Evolutionary conservation across 1,140 invertebrate species (phyloP), one percentile per base, ranked within the genome.

Genomic region (Penaeus vannamei): DNA sequence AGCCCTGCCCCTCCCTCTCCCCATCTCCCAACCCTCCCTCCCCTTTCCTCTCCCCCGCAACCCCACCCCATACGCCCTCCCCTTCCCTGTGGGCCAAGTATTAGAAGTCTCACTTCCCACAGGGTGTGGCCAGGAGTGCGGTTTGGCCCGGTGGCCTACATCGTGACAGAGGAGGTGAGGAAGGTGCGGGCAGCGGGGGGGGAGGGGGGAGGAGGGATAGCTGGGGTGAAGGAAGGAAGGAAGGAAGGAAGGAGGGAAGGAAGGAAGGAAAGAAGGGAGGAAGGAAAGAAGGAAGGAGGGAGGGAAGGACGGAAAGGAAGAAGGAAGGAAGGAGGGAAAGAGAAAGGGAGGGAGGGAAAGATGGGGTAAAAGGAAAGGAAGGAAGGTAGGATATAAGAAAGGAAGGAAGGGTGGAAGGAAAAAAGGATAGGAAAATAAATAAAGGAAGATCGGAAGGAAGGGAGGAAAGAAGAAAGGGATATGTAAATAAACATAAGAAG

Each of bases 211-310:
- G 26, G n/a, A 36, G 46, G 72, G 29, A 7, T 1, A 20, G 17
- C 17, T 4, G 19, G n/a, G 3, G 72, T n/a, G 86, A 46, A 59
- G 60, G 86, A 26, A 23, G 59, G 77, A 85, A 90, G 60, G 72
- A 60, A 60, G 3, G 62, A n/a, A 17, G 59, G 26, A 36, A 26
- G 77, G 77, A 4, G 0, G 23, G 17, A 32, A 32, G 0, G 32
- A 46, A 23, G 36, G 14, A 46, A 61, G 81, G 29, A 12, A 29
- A n/a, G 14, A 12, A 4, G 81, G 20, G 12, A 32, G 17, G 7
- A 29, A 32, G 17, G 26, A 2, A 32, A 36, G 2, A 2, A 32
- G 72, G 26, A 36, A 32, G 72, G 26, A 2, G 26, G 23, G 26
- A 19, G 5, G 72, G 20, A 19, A 32, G 72, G 26, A 36, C 17